A percentile compares a stretch with the other conserved stretches of the same genome.
Conservation (phyloP, 2,797 vertebrate species). For the Ispidina picta region DNA sequence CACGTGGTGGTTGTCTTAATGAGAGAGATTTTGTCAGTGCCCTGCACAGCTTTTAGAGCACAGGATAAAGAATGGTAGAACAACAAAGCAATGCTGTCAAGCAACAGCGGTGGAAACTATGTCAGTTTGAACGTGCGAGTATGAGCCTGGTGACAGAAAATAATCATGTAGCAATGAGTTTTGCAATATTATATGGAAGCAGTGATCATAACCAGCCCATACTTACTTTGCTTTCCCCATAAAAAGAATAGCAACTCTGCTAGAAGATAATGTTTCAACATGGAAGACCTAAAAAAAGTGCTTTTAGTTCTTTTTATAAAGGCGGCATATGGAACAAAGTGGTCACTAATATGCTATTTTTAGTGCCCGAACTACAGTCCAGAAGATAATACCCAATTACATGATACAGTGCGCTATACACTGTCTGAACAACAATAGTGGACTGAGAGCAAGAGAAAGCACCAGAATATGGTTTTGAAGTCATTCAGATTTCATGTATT, state of each 20-base stretch:
- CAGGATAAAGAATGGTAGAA: constrained; percentile 12
- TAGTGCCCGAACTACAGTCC: constrained; percentile 48
- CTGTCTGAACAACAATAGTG: constrained; percentile 48
- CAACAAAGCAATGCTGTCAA: constrained; percentile 35
- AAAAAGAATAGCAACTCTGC: constrained; percentile 68
- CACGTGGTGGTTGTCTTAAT: constrained; percentile 16
- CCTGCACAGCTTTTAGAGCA: neutral
- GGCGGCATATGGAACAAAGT: constrained; percentile 60
- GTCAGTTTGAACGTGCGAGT: constrained; percentile 52
- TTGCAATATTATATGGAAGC: constrained; percentile 45
- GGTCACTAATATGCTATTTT: constrained; percentile 68
- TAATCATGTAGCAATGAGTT: constrained; percentile 31
- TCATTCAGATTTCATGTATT: constrained; percentile 54
- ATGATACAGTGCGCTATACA: constrained; percentile 44
- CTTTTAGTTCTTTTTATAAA: constrained; percentile 51
- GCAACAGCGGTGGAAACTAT: constrained; percentile 43
- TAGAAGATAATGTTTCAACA: constrained; percentile 71
- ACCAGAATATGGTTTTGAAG: constrained; percentile 57
- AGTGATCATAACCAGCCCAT: constrained; percentile 54
- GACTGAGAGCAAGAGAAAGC: constrained; percentile 52
- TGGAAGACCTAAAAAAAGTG: constrained; percentile 71
- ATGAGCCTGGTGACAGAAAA: constrained; percentile 37
- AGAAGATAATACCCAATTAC: constrained; percentile 63
- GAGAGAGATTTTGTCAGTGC: neutral
- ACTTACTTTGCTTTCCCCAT: constrained; percentile 70